Conservation (phyloP, 2,113 vertebrate species). For the Pelodiscus sinensis region DNA sequence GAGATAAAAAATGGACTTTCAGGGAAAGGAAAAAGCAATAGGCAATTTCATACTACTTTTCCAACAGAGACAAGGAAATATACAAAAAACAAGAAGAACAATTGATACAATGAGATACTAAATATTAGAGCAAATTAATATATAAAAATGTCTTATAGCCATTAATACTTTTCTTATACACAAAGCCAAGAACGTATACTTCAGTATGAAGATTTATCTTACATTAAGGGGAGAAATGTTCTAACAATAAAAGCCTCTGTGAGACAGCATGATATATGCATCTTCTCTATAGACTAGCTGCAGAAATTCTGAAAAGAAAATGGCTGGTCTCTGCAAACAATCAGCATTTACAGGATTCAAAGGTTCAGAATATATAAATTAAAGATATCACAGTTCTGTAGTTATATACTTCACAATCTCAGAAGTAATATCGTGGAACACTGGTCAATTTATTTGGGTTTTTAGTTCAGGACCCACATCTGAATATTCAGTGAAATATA, state of each 20-base stretch:
- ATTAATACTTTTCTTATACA: background rate
- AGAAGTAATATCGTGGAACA: background rate
- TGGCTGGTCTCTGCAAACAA: background rate
- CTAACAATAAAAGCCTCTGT: background rate
- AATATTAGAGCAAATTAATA: background rate
- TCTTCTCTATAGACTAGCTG: background rate
- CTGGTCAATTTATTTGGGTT: background rate
- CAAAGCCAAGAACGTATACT: background rate
- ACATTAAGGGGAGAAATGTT: background rate
- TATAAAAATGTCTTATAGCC: background rate
- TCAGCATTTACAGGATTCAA: background rate
- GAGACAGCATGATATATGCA: background rate
- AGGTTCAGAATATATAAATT: background rate
- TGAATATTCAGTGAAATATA: background rate
- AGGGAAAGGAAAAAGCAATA: background rate
- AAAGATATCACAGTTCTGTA: background rate
- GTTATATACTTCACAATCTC: background rate
- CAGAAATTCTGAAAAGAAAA: background rate
- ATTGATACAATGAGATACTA: background rate
- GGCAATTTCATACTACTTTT: background rate
- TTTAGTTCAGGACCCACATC: background rate
- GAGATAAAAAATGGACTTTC: background rate
- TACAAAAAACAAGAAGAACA: background rate
- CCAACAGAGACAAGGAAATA: accelerated
- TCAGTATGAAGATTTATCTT: background rate